phyloP scores from a whole-genome alignment of 2,113 vertebrate genomes.

The Panthera tigris region DNA sequence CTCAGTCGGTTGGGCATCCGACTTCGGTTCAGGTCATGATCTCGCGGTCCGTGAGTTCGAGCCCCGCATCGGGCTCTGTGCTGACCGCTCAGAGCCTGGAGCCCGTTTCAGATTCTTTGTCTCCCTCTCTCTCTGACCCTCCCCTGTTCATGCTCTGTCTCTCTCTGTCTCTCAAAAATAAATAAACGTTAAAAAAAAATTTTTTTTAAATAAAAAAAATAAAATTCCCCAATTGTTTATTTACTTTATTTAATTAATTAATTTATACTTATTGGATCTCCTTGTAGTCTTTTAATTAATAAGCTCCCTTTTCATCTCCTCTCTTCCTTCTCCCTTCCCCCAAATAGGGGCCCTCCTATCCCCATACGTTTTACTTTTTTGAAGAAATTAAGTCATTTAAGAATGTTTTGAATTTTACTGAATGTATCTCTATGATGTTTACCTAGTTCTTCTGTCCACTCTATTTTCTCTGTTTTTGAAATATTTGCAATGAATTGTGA shows the following conservation, averaged over 20 bases:
- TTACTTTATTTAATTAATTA: not conserved
- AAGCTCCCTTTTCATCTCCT: not conserved
- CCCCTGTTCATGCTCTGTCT: too few relatives aligned
- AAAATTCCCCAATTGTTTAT: not conserved
- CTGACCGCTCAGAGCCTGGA: too few relatives aligned
- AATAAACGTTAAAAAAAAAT: too few relatives aligned
- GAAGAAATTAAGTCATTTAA: not conserved
- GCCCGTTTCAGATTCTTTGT: too few relatives aligned
- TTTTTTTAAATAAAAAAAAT: too few relatives aligned
- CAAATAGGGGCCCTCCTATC: not conserved
- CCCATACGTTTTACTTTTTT: not conserved
- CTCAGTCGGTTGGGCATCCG: too few relatives aligned
- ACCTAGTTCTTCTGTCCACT: not conserved
- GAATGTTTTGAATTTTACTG: not conserved
- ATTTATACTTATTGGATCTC: not conserved
- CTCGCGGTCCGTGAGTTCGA: too few relatives aligned
- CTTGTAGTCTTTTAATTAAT: not conserved
- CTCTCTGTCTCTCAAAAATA: too few relatives aligned
- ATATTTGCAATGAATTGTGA: not conserved
- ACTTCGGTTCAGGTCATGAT: too few relatives aligned
- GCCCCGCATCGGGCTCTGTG: too few relatives aligned
- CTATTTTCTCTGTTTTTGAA: not conserved
- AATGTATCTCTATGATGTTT: not conserved
- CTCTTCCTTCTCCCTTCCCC: not conserved
- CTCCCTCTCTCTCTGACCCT: too few relatives aligned